Conservation (phyloP, 2,113 vertebrate genomes). For the Todiramphus chloris region DNA sequence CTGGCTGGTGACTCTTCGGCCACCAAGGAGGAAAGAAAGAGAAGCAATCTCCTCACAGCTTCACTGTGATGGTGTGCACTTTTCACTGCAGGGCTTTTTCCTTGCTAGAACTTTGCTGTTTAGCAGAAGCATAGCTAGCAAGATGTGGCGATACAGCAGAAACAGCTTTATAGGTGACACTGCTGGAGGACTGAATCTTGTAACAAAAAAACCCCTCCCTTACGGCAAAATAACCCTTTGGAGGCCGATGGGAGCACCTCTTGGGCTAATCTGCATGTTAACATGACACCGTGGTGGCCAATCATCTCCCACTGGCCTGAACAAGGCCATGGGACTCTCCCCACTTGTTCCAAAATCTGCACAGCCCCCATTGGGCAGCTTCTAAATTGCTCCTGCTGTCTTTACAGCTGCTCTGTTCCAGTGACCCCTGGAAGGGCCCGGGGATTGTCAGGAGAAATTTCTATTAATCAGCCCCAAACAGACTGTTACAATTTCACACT, state of each 20-base stretch:
- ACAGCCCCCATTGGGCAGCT: slow-evolving; percentile 59
- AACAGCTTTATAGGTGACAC: neutral
- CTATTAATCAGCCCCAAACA: slow-evolving; percentile 84
- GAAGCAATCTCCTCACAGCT: neutral
- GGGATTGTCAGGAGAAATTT: slow-evolving; percentile 79
- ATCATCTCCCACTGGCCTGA: slow-evolving; percentile 46
- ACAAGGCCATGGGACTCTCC: slow-evolving; percentile 69
- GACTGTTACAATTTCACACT: slow-evolving; percentile 85
- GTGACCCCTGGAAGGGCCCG: slow-evolving; percentile 78
- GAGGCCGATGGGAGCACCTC: slow-evolving; percentile 30
- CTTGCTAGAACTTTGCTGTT: neutral
- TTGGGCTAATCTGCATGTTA: slow-evolving; percentile 59
- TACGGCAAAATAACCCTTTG: neutral
- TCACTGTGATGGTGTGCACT: accelerated
- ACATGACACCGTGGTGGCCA: slow-evolving; percentile 56
- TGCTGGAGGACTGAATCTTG: neutral
- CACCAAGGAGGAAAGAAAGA: neutral
- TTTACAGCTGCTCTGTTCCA: slow-evolving; percentile 84
- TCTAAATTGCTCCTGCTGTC: slow-evolving; percentile 81
- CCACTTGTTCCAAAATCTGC: slow-evolving; percentile 70
- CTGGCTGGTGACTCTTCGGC: neutral
- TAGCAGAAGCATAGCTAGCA: neutral
- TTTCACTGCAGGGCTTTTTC: neutral
- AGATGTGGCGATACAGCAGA: neutral
- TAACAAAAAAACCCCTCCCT: neutral